Base-by-base conservation (phyloP, 2,888 invertebrate genomes). In the Papilio protenor region DNA sequence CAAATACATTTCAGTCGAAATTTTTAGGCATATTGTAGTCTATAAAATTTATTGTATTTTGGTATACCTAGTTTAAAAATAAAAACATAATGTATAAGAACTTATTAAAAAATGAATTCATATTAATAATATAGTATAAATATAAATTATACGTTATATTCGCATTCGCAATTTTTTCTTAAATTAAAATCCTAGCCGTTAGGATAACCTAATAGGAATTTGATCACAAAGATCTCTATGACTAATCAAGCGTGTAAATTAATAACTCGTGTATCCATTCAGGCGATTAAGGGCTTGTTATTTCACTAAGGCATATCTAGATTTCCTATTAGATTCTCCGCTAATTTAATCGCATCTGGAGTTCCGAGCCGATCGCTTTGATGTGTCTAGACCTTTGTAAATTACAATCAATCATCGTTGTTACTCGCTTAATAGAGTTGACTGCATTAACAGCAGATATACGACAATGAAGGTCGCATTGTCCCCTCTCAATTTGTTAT, bases 401-500 rank as follows among this genome's bases (percentile, higher is more conserved):
- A 66, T 52, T 2, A 21, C 66, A 66, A 75, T 66, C 66, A 52
- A 52, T 66, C 66, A 27, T n/a, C 45, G 61, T 74, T 64, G 40
- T 66, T 40, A 40, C 12, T 45, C n/a, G 40, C 45, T 45, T 45
- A 66, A 66, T 66, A 66, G 64, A 75, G n/a, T 27, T 66, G 52
- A 52, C 33, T 66, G 33, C 27, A 61, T 74, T 64, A 64, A 23
- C 27, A 74, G 33, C n/a, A n/a, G n/a, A 66, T 21, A 45, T 45
- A 21, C 11, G 21, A 21, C 12, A 45, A 45, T 12, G 14, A 21
- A 69, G 66, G 21, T 3, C 21, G 66, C 14, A 21, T 69, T 69
- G n/a, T 64, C 66, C n/a, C 14, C 66, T 45, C n/a, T 45, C 45
- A 45, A 45, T 18, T 33, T 33, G 61, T 61, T 4, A 61, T 66